These are phyloP conservation scores for Dorcus hopei DNA, from an alignment of 2,888 invertebrate species.

Conservation along the genomic window DNA sequence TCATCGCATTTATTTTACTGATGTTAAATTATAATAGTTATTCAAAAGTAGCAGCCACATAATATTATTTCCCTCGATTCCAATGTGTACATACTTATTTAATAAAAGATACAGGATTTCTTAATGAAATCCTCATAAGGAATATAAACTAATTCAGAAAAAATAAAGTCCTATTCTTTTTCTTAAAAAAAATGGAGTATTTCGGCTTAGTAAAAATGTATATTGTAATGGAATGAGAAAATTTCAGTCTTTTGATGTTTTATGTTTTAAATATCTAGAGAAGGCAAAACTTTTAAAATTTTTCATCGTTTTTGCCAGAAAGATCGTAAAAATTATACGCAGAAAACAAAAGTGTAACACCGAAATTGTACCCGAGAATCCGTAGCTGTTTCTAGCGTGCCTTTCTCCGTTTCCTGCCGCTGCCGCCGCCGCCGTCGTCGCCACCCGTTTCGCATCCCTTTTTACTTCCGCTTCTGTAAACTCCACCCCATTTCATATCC, in stretches of 20 bases:
- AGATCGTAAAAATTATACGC: conserved; percentile 29
- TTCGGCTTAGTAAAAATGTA: too few species aligned
- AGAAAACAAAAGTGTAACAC: conserved; percentile 36
- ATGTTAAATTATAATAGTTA: conserved; percentile 7
- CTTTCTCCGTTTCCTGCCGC: conserved; percentile 38
- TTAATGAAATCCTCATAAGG: too few species aligned
- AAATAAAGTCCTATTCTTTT: too few species aligned
- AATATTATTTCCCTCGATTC: too few species aligned
- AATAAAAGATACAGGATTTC: too few species aligned
- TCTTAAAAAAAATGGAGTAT: too few species aligned
- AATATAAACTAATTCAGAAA: too few species aligned
- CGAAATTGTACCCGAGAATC: conserved; percentile 27
- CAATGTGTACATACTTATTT: too few species aligned
- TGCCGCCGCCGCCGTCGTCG: conserved; percentile 30
- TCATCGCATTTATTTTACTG: conserved; percentile 10
- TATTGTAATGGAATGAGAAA: too few species aligned
- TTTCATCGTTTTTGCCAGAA: conserved; percentile 5
- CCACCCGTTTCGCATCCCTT: conserved; percentile 46
- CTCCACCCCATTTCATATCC: conserved; percentile 53
- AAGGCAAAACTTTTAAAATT: background rate
- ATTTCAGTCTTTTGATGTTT: too few species aligned
- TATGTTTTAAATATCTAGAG: too few species aligned
- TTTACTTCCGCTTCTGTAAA: conserved; percentile 61
- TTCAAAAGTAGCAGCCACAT: too few species aligned
- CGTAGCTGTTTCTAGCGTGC: conserved; percentile 25